These are phyloP conservation scores for Meleagris gallopavo DNA, from an alignment of 2,113 vertebrate genomes.

Conservation along the genomic window DNA sequence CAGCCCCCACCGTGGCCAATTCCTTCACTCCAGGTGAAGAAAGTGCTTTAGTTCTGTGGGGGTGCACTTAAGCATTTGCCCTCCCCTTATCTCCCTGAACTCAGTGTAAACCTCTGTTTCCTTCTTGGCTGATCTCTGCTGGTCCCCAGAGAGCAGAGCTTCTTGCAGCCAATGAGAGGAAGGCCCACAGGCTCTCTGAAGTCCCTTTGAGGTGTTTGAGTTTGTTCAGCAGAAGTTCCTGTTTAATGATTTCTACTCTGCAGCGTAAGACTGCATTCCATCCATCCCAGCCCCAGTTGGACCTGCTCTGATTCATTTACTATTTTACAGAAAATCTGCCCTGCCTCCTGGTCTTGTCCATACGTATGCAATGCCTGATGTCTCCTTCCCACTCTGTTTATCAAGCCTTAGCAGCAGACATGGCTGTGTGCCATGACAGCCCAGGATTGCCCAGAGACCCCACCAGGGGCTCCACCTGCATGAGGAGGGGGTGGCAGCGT, in stretches of 20 bases:
- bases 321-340: neutral
- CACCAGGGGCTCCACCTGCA: neutral
- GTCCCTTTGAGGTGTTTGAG: neutral
- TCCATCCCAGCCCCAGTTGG: neutral
- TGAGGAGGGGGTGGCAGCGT: neutral
- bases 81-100: neutral
- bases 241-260: neutral
- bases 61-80: fast-evolving
- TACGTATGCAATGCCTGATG: neutral
- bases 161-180: neutral
- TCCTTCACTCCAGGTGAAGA: conserved; percentile 16
- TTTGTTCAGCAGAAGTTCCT: neutral
- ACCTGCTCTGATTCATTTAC: neutral
- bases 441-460: fast-evolving
- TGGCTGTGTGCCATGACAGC: fast-evolving
- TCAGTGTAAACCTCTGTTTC: neutral
- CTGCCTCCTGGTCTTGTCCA: neutral
- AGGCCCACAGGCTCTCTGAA: neutral
- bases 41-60: neutral
- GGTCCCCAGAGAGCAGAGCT: neutral
- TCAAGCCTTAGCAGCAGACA: neutral
- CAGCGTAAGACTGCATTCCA: neutral
- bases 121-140: neutral
- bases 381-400: neutral
- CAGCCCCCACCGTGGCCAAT: neutral